A percentile compares a stretch with the other conserved stretches of the same genome.
Conservation (phyloP, 2,797 vertebrate genomes). For the Ptychobarbus kaznakovi region DNA sequence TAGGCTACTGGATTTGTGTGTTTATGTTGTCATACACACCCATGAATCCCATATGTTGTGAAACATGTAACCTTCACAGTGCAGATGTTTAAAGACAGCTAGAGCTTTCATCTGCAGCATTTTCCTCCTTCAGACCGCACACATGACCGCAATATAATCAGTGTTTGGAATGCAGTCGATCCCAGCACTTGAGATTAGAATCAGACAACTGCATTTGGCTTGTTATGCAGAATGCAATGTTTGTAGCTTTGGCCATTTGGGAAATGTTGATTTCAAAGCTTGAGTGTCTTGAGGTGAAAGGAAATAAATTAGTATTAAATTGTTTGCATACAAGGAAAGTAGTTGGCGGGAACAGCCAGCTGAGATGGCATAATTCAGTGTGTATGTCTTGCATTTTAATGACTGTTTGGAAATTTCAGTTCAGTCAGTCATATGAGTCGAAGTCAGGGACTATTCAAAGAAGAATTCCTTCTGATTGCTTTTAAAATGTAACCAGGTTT, state of each 20-base stretch:
- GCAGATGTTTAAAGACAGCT: slow-evolving; percentile 27
- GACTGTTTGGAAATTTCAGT: background rate
- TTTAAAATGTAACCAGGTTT: background rate
- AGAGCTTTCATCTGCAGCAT: slow-evolving; percentile 32
- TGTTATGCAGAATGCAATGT: slow-evolving; percentile 34
- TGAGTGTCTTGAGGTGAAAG: slow-evolving; percentile 41
- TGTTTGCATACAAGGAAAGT: slow-evolving; percentile 31
- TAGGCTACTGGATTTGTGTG: background rate
- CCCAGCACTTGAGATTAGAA: slow-evolving; percentile 39
- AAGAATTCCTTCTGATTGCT: background rate
- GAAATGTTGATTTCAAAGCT: slow-evolving; percentile 48
- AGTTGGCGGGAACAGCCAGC: slow-evolving; percentile 20
- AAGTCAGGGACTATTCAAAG: background rate
- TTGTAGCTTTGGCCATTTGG: slow-evolving; percentile 41
- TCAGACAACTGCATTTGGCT: slow-evolving; percentile 44
- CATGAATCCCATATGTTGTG: slow-evolving; percentile 8
- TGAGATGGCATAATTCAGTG: slow-evolving; percentile 16
- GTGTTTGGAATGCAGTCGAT: slow-evolving; percentile 44
- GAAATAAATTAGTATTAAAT: slow-evolving; percentile 51
- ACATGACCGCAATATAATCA: slow-evolving; percentile 54
- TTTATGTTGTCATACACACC: background rate
- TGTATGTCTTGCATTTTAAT: slow-evolving; percentile 24
- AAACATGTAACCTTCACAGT: slow-evolving; percentile 38
- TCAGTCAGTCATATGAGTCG: background rate
- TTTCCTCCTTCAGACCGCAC: slow-evolving; percentile 24